Conservation (phyloP, 2,797 vertebrate genomes). For the Hydrolagus colliei region DNA sequence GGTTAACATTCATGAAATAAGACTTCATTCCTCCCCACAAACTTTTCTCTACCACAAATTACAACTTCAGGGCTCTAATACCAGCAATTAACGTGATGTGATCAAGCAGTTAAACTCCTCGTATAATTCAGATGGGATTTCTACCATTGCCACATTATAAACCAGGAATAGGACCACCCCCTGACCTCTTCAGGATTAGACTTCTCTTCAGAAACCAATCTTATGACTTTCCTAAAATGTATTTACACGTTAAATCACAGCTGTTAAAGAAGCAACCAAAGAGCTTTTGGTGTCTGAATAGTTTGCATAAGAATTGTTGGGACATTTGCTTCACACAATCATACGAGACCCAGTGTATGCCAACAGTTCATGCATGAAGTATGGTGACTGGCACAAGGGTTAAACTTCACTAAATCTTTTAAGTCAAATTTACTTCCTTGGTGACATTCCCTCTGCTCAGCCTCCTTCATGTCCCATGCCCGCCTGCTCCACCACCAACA, state of each 20-base stretch:
- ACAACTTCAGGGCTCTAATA: neutral
- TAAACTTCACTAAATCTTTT: too few relatives aligned
- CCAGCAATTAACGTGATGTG: neutral
- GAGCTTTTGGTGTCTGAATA: neutral
- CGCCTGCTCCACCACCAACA: too few relatives aligned
- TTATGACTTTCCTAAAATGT: neutral
- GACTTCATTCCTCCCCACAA: neutral
- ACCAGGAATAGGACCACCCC: slow-evolving; percentile 58
- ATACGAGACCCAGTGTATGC: too few relatives aligned
- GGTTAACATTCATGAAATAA: neutral
- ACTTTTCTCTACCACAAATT: neutral
- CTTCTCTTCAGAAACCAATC: slow-evolving; percentile 51
- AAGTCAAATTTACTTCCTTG: too few relatives aligned
- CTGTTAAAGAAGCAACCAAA: neutral
- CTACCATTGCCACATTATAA: slow-evolving; percentile 62
- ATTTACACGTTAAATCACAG: neutral
- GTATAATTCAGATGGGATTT: slow-evolving; percentile 49
- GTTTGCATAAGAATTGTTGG: neutral
- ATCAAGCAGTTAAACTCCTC: neutral
- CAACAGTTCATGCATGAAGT: neutral
- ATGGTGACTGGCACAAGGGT: neutral
- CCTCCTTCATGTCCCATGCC: too few relatives aligned
- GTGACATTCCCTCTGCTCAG: too few relatives aligned
- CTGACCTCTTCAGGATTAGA: slow-evolving; percentile 57
- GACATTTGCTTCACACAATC: neutral